These are phyloP conservation scores for Microtus ochrogaster DNA, from an alignment of 2,113 vertebrate species.

Conservation along the genomic window DNA sequence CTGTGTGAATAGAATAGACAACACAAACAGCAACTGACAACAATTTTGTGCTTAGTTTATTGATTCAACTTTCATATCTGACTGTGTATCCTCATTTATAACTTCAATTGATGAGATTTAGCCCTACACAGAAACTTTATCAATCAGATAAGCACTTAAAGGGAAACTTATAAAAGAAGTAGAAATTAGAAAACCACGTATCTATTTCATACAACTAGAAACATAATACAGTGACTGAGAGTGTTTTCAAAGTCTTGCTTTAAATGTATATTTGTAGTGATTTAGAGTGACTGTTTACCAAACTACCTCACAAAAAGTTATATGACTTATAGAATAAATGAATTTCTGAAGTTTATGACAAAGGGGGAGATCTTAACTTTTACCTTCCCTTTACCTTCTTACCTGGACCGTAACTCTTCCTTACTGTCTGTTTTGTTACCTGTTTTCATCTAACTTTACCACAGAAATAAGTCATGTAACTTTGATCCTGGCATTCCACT, in stretches of 20 bases:
- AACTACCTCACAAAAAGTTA: not conserved
- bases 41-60: constrained; percentile 54
- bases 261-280: constrained; percentile 23
- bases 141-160: constrained; percentile 58
- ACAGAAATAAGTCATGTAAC: not conserved
- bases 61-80: constrained; percentile 58
- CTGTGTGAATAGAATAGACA: constrained; percentile 23
- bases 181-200: constrained; percentile 36
- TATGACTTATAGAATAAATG: not conserved
- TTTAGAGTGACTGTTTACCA: constrained; percentile 15
- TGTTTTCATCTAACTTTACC: not conserved
- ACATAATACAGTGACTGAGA: not conserved
- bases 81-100: constrained; percentile 29
- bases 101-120: constrained; percentile 46
- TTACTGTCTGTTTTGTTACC: not conserved
- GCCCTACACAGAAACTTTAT: constrained; percentile 15
- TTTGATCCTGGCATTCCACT: not conserved
- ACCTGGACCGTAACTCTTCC: not conserved
- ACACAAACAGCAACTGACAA: not conserved
- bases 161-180: not conserved
- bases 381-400: not conserved
- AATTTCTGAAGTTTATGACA: not conserved
- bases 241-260: not conserved
- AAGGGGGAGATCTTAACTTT: not conserved
- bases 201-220: not conserved